phyloP scores from a whole-genome alignment of 1,140 invertebrate genomes.

The Ooceraea biroi region DNA sequence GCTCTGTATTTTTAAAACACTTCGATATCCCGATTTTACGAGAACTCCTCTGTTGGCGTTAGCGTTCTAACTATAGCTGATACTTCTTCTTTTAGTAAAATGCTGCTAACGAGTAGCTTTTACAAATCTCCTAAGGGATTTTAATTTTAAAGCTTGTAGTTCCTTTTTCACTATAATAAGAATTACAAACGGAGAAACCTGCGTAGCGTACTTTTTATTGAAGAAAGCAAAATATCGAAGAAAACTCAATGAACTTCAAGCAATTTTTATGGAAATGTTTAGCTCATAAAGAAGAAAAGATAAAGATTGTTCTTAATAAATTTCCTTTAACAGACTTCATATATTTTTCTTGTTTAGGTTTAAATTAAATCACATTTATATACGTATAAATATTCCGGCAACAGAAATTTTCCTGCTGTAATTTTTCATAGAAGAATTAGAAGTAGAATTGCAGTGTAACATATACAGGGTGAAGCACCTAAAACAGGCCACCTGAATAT shows the following conservation, averaged over 20 bases:
- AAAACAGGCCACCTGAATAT: too few species aligned
- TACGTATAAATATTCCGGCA: not conserved
- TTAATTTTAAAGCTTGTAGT: constrained; percentile 38
- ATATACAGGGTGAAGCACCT: too few species aligned
- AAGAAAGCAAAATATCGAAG: not conserved
- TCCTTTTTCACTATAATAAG: not conserved
- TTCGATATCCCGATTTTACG: constrained; percentile 22
- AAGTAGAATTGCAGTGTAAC: too few species aligned
- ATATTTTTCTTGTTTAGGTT: not conserved
- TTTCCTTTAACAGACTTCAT: not conserved
- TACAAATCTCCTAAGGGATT: constrained; percentile 44
- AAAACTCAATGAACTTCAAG: not conserved
- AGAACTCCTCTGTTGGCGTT: not conserved
- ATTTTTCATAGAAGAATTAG: not conserved
- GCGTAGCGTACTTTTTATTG: not conserved
- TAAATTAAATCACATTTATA: constrained; percentile 10
- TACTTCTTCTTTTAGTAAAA: not conserved
- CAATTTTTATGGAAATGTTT: not conserved
- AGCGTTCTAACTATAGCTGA: constrained; percentile 7
- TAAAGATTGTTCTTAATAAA: not conserved
- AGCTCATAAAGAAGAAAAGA: not conserved
- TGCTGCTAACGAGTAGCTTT: constrained; percentile 16
- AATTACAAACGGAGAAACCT: not conserved
- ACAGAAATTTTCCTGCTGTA: not conserved
- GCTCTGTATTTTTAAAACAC: constrained; percentile 15